Evolutionary conservation across 2,113 vertebrate genomes (phyloP), one percentile per base, ranked within the genome.

Genomic region (Furnarius figulus): DNA sequence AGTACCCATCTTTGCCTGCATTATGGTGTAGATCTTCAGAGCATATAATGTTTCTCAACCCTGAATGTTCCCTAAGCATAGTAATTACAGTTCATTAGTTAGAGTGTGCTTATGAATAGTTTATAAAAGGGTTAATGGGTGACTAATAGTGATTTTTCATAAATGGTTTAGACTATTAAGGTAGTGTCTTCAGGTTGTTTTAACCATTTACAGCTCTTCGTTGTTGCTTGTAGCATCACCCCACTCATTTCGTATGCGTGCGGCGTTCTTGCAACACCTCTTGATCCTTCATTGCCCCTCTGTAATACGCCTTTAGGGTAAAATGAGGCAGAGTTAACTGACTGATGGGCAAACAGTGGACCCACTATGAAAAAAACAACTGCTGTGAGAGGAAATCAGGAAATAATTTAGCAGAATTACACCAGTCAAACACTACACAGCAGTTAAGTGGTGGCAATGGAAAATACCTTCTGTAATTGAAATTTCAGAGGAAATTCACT

Each of bases 391-490:
- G 58, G 68, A 88, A 96, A 94, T 93, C 67, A 62, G 92, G 82
- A 91, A 97, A 94, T 92, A 92, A 87, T 94, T 93, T 87, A 89
- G 70, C 76, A 87, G 93, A 86, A 86, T 95, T 92, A 72, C 77
- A 79, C 81, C 81, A 84, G 55, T 74, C 59, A 73, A 94, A 76
- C 39, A 20, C 88, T 78, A 58, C 80, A 59, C 56, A 89, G 83
- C 88, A 94, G 40, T 95, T 94, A 96, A 87, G 86, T 84, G 73
- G 90, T 96, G 82, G 87, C 79, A 93, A 63, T 96, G 90, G 93
- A 95, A 94, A 97, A 97, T 96, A 90, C 94, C 93, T 96, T 94
- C 90, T 95, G 75, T 95, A 96, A 95, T 93, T 94, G 95, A 96
- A 96, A 95, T 96, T 96, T 96, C 85, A 71, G 95, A 65, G 90